Evolutionary conservation across 2,797 vertebrate species (phyloP).

Genomic region (Trachops cirrhosus): DNA sequence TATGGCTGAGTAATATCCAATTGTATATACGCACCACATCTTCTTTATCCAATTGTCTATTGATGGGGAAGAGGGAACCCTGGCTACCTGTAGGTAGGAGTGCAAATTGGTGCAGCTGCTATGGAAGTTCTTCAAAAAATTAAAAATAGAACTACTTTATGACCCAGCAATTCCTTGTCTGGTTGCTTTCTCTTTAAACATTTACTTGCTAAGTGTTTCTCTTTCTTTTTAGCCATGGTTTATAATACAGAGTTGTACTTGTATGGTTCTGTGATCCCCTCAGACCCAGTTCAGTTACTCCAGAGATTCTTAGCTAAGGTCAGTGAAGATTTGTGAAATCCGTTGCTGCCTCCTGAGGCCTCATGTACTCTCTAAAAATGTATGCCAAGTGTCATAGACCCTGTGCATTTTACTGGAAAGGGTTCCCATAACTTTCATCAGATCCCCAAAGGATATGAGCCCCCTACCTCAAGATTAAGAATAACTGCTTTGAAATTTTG

Average conservation of each 20-base stretch:
- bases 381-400: accelerated
- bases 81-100: neutral
- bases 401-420: neutral
- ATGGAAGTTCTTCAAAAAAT: neutral
- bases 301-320: neutral
- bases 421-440: neutral
- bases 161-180: neutral
- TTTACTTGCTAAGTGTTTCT: neutral
- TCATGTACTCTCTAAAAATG: neutral
- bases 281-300: neutral
- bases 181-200: neutral
- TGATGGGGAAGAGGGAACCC: neutral
- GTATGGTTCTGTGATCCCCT: neutral
- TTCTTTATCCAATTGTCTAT: neutral
- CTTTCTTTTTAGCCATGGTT: neutral
- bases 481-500: neutral
- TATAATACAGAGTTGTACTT: neutral
- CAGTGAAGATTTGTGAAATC: neutral
- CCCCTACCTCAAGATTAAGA: neutral
- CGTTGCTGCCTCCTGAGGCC: neutral
- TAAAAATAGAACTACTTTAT: neutral
- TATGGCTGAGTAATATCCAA: neutral
- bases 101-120: neutral
- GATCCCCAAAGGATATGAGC: neutral
- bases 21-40: too few relatives aligned